Evolutionary conservation across 2,113 vertebrate species (phyloP).

Genomic region (Centropus bengalensis): DNA sequence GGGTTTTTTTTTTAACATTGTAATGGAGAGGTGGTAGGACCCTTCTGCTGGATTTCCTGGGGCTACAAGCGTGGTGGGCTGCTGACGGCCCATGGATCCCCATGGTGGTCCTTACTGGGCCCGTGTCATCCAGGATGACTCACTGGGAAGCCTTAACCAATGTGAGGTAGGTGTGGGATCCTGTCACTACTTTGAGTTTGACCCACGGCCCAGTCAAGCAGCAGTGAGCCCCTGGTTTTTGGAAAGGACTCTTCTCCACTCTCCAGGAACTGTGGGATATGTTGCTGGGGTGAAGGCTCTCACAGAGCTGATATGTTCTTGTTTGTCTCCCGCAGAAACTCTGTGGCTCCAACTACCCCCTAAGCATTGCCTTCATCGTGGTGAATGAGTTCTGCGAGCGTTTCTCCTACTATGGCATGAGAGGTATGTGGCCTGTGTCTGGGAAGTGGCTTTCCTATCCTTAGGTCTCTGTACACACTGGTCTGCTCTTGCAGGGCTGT

Average conservation of each 20-base stretch:
- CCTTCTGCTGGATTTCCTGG: neutral
- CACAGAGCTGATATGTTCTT: neutral
- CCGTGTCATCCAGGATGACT: neutral
- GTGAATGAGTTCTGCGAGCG: slow-evolving; percentile 98
- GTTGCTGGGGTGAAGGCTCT: neutral
- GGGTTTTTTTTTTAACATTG: neutral
- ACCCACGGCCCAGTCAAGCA: neutral
- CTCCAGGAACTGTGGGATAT: neutral
- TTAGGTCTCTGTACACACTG: neutral
- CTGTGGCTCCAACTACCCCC: slow-evolving; percentile 92
- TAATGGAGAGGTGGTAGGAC: fast-evolving
- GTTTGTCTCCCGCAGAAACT: slow-evolving; percentile 82
- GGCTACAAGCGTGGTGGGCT: neutral
- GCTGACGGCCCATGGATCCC: fast-evolving
- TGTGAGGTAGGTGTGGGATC: neutral
- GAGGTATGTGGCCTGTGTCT: slow-evolving; percentile 80
- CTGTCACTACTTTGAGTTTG: neutral
- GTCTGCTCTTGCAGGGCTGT: neutral
- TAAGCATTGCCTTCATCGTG: slow-evolving; percentile 94
- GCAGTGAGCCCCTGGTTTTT: neutral
- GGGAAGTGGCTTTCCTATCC: neutral
- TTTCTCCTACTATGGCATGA: slow-evolving; percentile 99
- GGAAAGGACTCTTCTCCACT: neutral
- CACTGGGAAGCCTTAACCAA: neutral
- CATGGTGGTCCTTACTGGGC: neutral